Conservation (phyloP, 2,888 invertebrate genomes). For the Cerceris rybyensis region DNA sequence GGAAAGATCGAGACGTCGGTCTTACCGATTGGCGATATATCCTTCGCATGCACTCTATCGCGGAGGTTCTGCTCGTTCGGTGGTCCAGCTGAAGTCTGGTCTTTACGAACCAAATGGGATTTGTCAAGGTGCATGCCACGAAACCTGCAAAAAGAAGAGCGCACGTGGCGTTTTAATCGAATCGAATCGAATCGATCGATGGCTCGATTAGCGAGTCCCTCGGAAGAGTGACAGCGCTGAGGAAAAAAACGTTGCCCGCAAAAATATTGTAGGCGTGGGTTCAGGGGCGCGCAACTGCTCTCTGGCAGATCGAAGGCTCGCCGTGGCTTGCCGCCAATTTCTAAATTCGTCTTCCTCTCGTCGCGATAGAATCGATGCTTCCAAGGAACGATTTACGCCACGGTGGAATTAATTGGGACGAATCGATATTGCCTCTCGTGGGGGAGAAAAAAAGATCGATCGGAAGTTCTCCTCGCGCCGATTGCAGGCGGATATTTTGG, state of each 20-base stretch:
- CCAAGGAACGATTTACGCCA: not conserved
- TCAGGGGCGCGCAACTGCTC: not conserved
- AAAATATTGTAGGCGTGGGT: not conserved
- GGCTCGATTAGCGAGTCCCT: too few relatives aligned
- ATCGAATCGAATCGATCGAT: too few relatives aligned
- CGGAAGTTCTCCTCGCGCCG: too few relatives aligned
- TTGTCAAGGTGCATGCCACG: slow-evolving; percentile 96
- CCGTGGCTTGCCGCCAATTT: slow-evolving; percentile 22
- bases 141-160: slow-evolving; percentile 87
- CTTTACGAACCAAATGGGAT: slow-evolving; percentile 99
- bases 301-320: slow-evolving; percentile 23
- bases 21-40: slow-evolving; percentile 91
- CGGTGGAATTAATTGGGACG: too few relatives aligned
- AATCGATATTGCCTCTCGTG: too few relatives aligned
- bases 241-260: not conserved
- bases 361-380: slow-evolving; percentile 3
- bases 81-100: slow-evolving; percentile 97
- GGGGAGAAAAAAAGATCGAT: too few relatives aligned
- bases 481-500: not conserved
- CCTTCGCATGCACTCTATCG: slow-evolving; percentile 90
- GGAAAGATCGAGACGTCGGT: not conserved
- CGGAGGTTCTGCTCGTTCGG: slow-evolving; percentile 85
- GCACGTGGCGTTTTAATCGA: slow-evolving; percentile 40
- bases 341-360: slow-evolving; percentile 12
- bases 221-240: too few relatives aligned